Base-by-base conservation (phyloP, 2,888 invertebrate species). In the Drosophila pseudotakahashii region DNA sequence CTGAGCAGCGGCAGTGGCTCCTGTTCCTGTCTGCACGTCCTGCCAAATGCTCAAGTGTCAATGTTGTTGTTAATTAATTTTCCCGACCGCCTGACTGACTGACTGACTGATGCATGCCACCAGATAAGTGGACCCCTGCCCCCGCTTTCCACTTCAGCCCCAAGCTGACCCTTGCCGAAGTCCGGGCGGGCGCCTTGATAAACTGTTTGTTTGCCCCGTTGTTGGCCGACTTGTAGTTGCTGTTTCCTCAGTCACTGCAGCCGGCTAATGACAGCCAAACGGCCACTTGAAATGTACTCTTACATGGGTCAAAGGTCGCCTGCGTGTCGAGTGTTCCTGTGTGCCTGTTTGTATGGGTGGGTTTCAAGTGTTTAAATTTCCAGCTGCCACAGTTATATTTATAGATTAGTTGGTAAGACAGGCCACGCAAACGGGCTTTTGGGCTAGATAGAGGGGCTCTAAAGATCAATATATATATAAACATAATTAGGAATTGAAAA, bases 21-120 rank as follows among this genome's bases (percentile, higher is more conserved):
- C 16, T 58, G 54, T 69, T 30, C 16, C 64, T 77, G 77, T 71
- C 79, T 72, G 76, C 73, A 73, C 73, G 69, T 74, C 67, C 73
- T 78, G 78, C 81, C 76, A 75, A 85, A 81, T 79, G 78, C 76
- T 86, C 88, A 82, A 89, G 85, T 89, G 85, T 87, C 88, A 82
- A 88, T 89, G 85, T 85, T 86, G 80, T 78, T 89, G 85, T 89
- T 86, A 89, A 86, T 86, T 86, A 86, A 86, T 89, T 86, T 85
- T 88, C 76, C 85, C 75, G 75, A 62, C 64, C 30, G 36, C 44
- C 45, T 81, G 85, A 75, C 55, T 55, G 62, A 48, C 64, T 64
- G 42, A 52, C 51, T 63, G 63, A 63, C 64, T 64, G 63, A 64
- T 88, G 86, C 88, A 86, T 85, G 80, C 83, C 78, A 82, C 54